phyloP scores from a whole-genome alignment of 2,797 vertebrate species.

The Melanotaenia parkinsoni region DNA sequence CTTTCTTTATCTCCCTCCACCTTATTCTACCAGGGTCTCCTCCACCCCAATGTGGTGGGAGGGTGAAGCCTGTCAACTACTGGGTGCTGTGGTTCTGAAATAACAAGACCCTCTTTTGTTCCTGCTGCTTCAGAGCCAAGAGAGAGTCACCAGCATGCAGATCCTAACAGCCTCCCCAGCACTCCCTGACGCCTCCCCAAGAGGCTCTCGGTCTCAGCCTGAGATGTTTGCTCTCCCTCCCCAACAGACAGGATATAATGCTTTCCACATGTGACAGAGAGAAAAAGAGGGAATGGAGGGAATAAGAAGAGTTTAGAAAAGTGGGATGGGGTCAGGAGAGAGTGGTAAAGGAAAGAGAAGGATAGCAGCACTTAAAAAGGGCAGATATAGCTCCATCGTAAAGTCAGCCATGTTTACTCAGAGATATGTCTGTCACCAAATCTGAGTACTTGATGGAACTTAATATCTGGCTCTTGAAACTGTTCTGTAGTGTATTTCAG shows the following conservation, averaged over 20 bases:
- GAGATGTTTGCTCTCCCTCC: conserved; percentile 80
- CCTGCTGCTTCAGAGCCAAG: conserved; percentile 63
- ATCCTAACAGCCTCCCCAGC: conserved; percentile 49
- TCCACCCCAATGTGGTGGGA: conserved; percentile 26
- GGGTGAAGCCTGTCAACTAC: conserved; percentile 54
- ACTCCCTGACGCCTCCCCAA: conserved; percentile 41
- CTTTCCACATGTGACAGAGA: conserved; percentile 83
- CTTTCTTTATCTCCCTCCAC: conserved; percentile 25
- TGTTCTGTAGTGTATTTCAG: neutral
- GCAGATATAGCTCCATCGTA: conserved; percentile 25
- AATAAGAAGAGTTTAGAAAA: conserved; percentile 46
- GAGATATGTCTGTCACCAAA: neutral
- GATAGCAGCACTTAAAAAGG: conserved; percentile 27
- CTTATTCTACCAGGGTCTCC: conserved; percentile 28
- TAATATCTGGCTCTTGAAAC: neutral
- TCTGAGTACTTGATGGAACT: neutral
- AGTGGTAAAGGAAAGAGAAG: conserved; percentile 14
- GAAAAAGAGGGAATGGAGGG: conserved; percentile 31
- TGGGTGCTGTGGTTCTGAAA: conserved; percentile 73
- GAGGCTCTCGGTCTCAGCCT: conserved; percentile 61
- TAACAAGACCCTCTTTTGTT: conserved; percentile 80
- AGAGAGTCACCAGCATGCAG: conserved; percentile 44
- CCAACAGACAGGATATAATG: conserved; percentile 87
- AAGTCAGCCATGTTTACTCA: neutral
- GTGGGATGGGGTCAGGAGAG: conserved; percentile 31